Evolutionary conservation across 2,888 invertebrate genomes (phyloP), one percentile per base, ranked within the genome.

Genomic region (Bembecia ichneumoniformis): DNA sequence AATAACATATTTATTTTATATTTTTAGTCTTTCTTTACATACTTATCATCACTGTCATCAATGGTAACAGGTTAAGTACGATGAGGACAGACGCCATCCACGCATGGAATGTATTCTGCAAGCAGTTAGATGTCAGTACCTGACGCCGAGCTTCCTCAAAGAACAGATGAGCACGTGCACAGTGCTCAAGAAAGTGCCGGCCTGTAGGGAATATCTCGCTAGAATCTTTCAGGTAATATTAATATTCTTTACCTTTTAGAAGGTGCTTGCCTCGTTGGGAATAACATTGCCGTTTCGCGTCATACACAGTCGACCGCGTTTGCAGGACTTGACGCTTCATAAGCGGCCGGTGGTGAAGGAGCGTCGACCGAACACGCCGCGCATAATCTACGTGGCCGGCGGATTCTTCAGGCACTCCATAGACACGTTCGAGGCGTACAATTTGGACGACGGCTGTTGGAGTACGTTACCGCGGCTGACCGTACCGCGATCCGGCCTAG

Each of bases 91-190:
- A 52, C 88, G 97, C 17, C 91, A 94, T 55, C 90, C 93, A 16
- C 94, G 95, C 68, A 94, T 97, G 93, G 94, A 96, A 64, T 92
- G 92, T 59, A 95, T 97, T 60, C 78, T 97, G 46, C 93, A 92
- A 60, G 96, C 95, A 0, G 97, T 97, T 2, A 90, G 97, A 1
- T 96, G 97, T 70, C 96, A 97, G 76, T 96, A 95, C 82, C 89
- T 97, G 40, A 95, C 97, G 35, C 97, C 97, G 3, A 93, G 91
- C 68, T 97, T 97, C 78, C 89, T 97, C 46, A 93, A 94, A 59
- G 95, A 96, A 57, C 96, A 97, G 82, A 94, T 97, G 91, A 94
- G 92, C 66, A 94, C 94, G 64, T 97, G 97, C 76, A 93, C 94
- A 52, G 92, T 97, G 11, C 87, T 97, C 45, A 93, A 93, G 68